Evolutionary conservation across 1,140 invertebrate species (phyloP).

Genomic region (Diorhabda carinulata): DNA sequence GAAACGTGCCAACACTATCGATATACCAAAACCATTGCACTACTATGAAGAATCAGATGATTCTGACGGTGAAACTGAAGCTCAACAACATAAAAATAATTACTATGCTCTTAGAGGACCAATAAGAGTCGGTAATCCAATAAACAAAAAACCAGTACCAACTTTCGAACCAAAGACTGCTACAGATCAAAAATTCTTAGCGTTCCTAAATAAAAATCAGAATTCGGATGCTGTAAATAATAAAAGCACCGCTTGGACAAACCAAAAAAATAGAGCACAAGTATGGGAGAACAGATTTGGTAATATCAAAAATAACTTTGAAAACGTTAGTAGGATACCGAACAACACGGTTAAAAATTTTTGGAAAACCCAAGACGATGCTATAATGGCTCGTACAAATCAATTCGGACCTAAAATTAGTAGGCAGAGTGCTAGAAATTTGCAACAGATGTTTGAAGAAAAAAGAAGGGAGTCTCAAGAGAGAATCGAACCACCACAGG

Average conservation of each 20-base stretch:
- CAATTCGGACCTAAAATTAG: slow-evolving; percentile 45
- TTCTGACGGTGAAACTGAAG: slow-evolving; percentile 43
- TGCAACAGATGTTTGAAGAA: slow-evolving; percentile 47
- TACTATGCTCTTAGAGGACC: slow-evolving; percentile 54
- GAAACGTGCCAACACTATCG: slow-evolving; percentile 83
- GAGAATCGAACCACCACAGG: slow-evolving; percentile 16
- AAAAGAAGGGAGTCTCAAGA: slow-evolving; percentile 45
- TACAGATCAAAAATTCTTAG: slow-evolving; percentile 78
- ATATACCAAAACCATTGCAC: slow-evolving; percentile 70
- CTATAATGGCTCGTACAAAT: slow-evolving; percentile 26
- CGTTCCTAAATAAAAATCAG: slow-evolving; percentile 68
- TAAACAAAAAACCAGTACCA: slow-evolving; percentile 52
- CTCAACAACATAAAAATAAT: slow-evolving; percentile 41
- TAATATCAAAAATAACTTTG: slow-evolving; percentile 81
- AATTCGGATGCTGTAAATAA: slow-evolving; percentile 41
- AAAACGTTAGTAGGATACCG: slow-evolving; percentile 45
- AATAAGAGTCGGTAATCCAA: slow-evolving; percentile 55
- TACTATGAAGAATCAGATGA: slow-evolving; percentile 53
- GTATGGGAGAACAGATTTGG: slow-evolving; percentile 64
- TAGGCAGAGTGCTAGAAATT: slow-evolving; percentile 43
- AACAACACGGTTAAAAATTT: slow-evolving; percentile 52
- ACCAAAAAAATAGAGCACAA: slow-evolving; percentile 40
- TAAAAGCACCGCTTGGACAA: slow-evolving; percentile 39
- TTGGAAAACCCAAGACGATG: slow-evolving; percentile 56
- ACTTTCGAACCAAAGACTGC: slow-evolving; percentile 76